A percentile compares a stretch with the other conserved stretches of the same genome.
Evolutionary conservation across 2,113 vertebrate genomes (phyloP).

Genomic region (Ondatra zibethicus): DNA sequence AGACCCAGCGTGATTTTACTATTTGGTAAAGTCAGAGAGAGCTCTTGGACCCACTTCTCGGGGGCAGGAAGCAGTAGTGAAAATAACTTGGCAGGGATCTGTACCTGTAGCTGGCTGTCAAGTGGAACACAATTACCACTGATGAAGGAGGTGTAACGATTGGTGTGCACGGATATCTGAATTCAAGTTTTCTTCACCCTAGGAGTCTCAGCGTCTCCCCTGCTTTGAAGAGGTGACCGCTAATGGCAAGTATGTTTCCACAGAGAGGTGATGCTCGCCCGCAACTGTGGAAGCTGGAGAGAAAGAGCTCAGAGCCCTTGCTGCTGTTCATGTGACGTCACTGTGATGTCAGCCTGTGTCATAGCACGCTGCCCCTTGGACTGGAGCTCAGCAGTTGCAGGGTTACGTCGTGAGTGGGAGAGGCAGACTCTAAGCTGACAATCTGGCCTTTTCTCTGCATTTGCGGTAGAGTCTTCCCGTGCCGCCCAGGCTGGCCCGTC

Average conservation of each 20-base stretch:
- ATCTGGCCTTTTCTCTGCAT: not conserved
- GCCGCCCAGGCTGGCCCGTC: not conserved
- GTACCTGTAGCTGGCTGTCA: not conserved
- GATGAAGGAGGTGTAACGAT: not conserved
- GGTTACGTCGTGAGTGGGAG: not conserved
- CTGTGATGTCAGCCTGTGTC: not conserved
- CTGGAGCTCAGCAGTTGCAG: not conserved
- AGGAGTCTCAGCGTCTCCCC: not conserved
- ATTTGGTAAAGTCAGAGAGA: not conserved
- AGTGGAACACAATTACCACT: not conserved
- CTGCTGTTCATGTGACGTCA: not conserved
- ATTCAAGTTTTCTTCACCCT: not conserved
- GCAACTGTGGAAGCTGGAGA: not conserved
- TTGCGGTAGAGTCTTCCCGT: not conserved
- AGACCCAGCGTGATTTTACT: not conserved
- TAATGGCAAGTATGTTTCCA: not conserved
- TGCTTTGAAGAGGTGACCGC: not conserved
- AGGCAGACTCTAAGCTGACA: not conserved
- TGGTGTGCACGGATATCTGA: not conserved
- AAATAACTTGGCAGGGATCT: not conserved
- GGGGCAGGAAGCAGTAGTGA: not conserved
- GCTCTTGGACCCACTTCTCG: not conserved
- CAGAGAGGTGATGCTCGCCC: not conserved
- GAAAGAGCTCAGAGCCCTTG: not conserved
- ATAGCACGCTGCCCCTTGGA: not conserved